phyloP scores from a whole-genome alignment of 2,797 vertebrate species.

The Hafferia zeledoni region DNA sequence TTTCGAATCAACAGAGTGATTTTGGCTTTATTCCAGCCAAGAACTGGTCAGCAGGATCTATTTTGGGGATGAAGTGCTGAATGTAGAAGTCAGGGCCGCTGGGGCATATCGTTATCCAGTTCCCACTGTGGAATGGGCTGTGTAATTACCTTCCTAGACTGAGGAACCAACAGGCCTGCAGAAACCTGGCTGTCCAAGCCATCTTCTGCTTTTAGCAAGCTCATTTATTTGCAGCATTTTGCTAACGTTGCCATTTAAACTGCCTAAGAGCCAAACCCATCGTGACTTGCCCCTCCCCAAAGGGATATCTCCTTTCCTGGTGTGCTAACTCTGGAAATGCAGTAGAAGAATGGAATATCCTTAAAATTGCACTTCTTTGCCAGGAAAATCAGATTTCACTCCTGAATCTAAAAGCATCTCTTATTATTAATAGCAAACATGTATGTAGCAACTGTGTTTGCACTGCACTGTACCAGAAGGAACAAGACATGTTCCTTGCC shows the following conservation, averaged over 20 bases:
- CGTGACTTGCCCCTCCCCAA: background rate
- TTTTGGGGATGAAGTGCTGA: slow-evolving; percentile 19
- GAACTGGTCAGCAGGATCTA: background rate
- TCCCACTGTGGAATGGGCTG: background rate
- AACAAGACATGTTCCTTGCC: background rate
- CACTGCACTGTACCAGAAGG: background rate
- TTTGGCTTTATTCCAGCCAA: background rate
- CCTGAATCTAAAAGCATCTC: background rate
- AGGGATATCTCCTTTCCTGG: slow-evolving; percentile 45
- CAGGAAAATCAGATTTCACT: slow-evolving; percentile 47
- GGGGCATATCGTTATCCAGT: background rate
- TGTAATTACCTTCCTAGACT: background rate
- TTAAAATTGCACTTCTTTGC: slow-evolving; percentile 27
- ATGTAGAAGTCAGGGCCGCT: background rate
- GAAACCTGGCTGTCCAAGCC: background rate
- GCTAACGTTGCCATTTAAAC: slow-evolving; percentile 6
- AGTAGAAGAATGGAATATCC: slow-evolving; percentile 26
- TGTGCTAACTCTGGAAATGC: slow-evolving; percentile 5
- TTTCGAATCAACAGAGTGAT: background rate
- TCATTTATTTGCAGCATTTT: slow-evolving; percentile 33
- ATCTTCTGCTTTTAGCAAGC: slow-evolving; percentile 24
- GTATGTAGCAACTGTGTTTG: background rate
- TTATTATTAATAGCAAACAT: background rate
- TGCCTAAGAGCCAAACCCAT: background rate
- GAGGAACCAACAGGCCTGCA: background rate